Conservation (phyloP, 1,140 invertebrate species). For the Zaprionus ghesquierei region DNA sequence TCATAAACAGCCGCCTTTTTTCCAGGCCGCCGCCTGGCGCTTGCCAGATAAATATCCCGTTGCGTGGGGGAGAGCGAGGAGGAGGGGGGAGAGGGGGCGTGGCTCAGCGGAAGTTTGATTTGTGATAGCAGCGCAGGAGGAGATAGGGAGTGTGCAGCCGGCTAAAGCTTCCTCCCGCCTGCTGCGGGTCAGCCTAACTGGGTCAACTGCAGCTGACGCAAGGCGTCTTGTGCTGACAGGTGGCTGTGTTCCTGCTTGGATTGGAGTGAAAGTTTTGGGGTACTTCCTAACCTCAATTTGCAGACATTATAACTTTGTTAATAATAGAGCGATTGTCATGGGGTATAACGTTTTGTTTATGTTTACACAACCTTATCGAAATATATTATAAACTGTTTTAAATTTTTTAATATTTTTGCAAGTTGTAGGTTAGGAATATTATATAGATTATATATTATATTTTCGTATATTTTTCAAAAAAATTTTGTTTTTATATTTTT, state of each 20-base stretch:
- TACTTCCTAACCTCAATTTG: neutral
- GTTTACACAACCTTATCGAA: too few species aligned
- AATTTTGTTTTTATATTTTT: too few species aligned
- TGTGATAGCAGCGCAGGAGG: constrained; percentile 55
- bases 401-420: too few species aligned
- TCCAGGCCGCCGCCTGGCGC: constrained; percentile 62
- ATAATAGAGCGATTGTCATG: too few species aligned
- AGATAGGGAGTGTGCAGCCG: constrained; percentile 29
- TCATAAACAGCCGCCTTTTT: constrained; percentile 50
- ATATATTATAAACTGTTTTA: too few species aligned
- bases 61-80: constrained; percentile 3
- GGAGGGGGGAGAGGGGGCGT: neutral
- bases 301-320: too few species aligned
- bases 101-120: constrained; percentile 71
- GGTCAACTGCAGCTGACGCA: constrained; percentile 63
- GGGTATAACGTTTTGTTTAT: too few species aligned
- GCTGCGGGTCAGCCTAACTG: constrained; percentile 38
- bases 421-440: too few species aligned
- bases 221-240: constrained; percentile 32
- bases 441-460: too few species aligned
- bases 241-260: constrained; percentile 25
- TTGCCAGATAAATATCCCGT: constrained; percentile 20
- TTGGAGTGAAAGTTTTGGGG: constrained; percentile 37
- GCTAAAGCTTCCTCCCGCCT: constrained; percentile 42
- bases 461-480: too few species aligned